Percentiles rank a stretch among this genome's conserved stretches.
Conservation (phyloP, 2,113 vertebrate species). For the Zeus faber region DNA sequence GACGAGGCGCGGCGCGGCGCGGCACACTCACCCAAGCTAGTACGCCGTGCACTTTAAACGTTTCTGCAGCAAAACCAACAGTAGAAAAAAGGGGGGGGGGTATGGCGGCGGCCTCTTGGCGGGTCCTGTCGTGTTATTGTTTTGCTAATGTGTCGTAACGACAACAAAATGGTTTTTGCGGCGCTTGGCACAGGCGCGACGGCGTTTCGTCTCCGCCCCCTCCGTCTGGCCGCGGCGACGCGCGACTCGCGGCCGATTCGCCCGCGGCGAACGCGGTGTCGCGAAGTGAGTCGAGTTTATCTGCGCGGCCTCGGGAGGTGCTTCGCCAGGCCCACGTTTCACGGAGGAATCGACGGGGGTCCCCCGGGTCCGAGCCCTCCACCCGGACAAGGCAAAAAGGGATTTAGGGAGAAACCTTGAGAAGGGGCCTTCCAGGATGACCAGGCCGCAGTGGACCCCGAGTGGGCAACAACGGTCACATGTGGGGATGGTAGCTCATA, state of each 20-base stretch:
- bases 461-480: no score
- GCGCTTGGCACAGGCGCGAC: conserved; percentile 21
- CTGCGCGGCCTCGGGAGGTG: conserved; percentile 4
- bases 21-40: conserved; percentile 62
- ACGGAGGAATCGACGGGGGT: no score
- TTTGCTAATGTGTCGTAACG: conserved; percentile 20
- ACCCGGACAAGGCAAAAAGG: no score
- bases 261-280: background rate
- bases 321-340: no score
- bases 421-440: no score
- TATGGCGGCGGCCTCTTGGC: background rate
- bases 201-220: conserved; percentile 56
- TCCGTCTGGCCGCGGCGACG: conserved; percentile 48
- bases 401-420: no score
- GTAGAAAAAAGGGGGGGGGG: conserved; percentile 7
- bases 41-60: conserved; percentile 17
- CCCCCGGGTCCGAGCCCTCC: no score
- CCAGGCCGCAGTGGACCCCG: no score
- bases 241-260: no score
- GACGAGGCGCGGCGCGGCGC: no score
- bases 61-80: conserved; percentile 6
- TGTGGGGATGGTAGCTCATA: no score
- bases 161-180: background rate
- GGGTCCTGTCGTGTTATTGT: conserved; percentile 14
- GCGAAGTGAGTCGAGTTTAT: background rate